Conservation (phyloP, 2,888 invertebrate genomes). For the Eumacrocentrus americanus region DNA sequence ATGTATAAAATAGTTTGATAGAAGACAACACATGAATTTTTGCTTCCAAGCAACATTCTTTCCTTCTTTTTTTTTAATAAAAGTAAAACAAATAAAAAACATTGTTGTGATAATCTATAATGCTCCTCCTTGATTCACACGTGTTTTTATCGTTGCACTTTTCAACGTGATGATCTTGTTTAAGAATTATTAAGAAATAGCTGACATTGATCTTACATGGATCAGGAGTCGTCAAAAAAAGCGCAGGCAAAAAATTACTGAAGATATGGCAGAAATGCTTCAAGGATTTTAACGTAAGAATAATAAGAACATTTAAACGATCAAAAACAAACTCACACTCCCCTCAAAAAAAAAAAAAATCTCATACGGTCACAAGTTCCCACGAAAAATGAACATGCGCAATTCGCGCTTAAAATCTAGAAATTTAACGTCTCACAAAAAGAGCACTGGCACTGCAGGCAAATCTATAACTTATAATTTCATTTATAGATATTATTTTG, state of each 20-base stretch:
- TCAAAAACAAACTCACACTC: not conserved
- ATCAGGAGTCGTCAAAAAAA: not conserved
- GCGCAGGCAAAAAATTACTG: not conserved
- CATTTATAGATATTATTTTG: not conserved
- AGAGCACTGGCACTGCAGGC: not conserved
- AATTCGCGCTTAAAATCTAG: not conserved
- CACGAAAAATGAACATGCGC: not conserved
- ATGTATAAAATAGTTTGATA: slow-evolving; percentile 24
- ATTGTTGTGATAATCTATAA: not conserved
- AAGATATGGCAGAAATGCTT: not conserved
- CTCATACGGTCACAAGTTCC: not conserved
- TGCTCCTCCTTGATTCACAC: not conserved
- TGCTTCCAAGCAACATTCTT: not conserved
- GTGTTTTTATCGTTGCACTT: not conserved
- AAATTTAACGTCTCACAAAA: not conserved
- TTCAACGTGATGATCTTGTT: not conserved
- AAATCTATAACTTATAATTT: not conserved
- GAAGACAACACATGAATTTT: not conserved
- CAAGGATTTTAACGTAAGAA: not conserved
- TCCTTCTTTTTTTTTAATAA: not conserved
- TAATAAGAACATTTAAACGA: not conserved
- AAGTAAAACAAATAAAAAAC: not conserved
- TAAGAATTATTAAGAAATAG: not conserved
- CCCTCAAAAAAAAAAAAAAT: not conserved
- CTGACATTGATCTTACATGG: not conserved